phyloP scores from a whole-genome alignment of 1,140 invertebrate species.

The Vollenhovia emeryi region DNA sequence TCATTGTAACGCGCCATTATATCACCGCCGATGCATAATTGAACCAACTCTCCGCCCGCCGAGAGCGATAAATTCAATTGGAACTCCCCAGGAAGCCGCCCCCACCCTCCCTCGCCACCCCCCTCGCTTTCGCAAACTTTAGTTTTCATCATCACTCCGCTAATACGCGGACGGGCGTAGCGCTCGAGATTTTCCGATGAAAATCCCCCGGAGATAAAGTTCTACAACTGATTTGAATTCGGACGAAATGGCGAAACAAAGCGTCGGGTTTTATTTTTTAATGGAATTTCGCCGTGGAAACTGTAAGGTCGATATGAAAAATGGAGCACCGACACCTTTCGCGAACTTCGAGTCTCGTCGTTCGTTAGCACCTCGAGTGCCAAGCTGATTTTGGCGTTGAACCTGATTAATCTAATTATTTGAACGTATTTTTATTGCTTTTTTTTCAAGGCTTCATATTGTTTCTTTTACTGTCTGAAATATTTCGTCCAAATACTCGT shows the following conservation, averaged over 20 bases:
- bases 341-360: not conserved
- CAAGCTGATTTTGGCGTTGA: too few species aligned
- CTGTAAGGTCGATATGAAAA: not conserved
- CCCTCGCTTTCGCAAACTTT: not conserved
- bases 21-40: conserved; percentile 39
- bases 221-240: not conserved
- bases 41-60: conserved; percentile 27
- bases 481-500: too few species aligned
- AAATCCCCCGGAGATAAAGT: not conserved
- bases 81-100: not conserved
- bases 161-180: conserved; percentile 5
- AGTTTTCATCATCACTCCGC: not conserved
- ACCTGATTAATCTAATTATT: too few species aligned
- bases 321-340: not conserved
- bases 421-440: too few species aligned
- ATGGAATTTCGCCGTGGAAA: not conserved
- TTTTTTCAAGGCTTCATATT: too few species aligned
- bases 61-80: conserved; percentile 58
- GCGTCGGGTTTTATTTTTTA: not conserved
- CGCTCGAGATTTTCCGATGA: not conserved
- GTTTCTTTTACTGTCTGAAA: too few species aligned
- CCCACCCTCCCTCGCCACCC: not conserved
- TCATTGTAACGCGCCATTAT: conserved; percentile 21
- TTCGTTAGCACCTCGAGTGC: conserved; percentile 1
- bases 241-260: not conserved